phyloP scores from a whole-genome alignment of 35 echinoderm and acorn worm species.

The Strongylocentrotus purpuratus region DNA sequence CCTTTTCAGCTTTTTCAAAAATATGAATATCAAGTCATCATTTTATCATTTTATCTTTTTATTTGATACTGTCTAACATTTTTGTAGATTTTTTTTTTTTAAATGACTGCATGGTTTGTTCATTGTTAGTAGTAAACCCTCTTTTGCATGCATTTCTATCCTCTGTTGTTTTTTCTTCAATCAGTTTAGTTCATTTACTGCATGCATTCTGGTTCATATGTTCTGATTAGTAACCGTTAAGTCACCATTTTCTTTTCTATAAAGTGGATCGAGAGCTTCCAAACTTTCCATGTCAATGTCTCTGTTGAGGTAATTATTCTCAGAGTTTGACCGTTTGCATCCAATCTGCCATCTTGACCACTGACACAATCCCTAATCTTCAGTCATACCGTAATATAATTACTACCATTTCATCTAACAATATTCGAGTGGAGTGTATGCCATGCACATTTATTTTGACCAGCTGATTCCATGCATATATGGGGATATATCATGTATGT shows the following conservation, averaged over 20 bases:
- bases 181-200: neutral
- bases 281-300: slow-evolving; percentile 60
- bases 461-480: neutral
- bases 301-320: slow-evolving; percentile 38
- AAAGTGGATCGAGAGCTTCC: slow-evolving; percentile 63
- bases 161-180: too few relatives aligned
- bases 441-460: neutral
- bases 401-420: neutral
- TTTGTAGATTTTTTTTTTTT: neutral
- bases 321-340: neutral
- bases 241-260: neutral
- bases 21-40: too few relatives aligned
- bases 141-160: neutral
- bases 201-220: neutral
- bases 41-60: too few relatives aligned
- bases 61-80: neutral
- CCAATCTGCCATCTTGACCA: neutral
- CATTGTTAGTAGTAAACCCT: neutral
- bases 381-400: neutral
- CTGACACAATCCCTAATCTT: neutral
- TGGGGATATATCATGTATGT: neutral
- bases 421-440: neutral
- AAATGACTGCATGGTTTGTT: neutral
- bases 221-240: neutral
- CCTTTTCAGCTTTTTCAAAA: too few relatives aligned